phyloP scores from a whole-genome alignment of 2,888 invertebrate species.

The Gastracanthus pulcherrimus region DNA sequence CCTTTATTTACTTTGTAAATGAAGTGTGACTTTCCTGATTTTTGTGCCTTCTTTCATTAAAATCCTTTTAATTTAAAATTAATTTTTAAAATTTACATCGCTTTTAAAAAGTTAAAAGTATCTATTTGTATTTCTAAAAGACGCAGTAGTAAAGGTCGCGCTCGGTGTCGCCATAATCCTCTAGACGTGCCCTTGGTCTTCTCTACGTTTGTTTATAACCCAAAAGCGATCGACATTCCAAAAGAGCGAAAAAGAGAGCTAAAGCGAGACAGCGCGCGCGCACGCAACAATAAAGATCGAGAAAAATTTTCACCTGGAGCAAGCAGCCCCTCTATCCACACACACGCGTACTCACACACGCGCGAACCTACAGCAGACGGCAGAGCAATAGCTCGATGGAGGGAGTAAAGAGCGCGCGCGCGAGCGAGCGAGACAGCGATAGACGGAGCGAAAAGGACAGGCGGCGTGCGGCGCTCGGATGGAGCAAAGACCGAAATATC shows the following conservation, averaged over 20 bases:
- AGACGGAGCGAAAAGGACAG: conserved; percentile 59
- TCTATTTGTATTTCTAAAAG: too few species aligned
- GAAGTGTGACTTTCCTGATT: not conserved
- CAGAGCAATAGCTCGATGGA: not conserved
- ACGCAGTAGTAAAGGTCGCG: not conserved
- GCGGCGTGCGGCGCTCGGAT: conserved; percentile 80
- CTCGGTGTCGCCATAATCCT: not conserved
- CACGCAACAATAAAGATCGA: conserved; percentile 14
- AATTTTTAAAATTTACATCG: too few species aligned
- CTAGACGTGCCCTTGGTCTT: too few species aligned
- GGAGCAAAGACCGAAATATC: conserved; percentile 84
- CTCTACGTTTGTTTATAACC: too few species aligned
- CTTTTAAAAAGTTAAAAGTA: too few species aligned
- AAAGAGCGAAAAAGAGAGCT: not conserved
- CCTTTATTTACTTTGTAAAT: conserved; percentile 16
- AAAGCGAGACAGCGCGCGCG: not conserved
- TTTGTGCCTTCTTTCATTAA: too few species aligned
- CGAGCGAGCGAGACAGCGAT: not conserved
- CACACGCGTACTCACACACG: not conserved
- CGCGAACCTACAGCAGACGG: not conserved
- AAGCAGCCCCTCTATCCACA: not conserved
- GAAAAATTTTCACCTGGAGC: conserved; percentile 39
- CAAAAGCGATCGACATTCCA: too few species aligned
- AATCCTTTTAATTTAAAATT: too few species aligned
- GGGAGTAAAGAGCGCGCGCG: conserved; percentile 36